Evolutionary conservation across 1,140 invertebrate species (phyloP), one percentile per base, ranked within the genome.

Genomic region (Coelopa frigida): DNA sequence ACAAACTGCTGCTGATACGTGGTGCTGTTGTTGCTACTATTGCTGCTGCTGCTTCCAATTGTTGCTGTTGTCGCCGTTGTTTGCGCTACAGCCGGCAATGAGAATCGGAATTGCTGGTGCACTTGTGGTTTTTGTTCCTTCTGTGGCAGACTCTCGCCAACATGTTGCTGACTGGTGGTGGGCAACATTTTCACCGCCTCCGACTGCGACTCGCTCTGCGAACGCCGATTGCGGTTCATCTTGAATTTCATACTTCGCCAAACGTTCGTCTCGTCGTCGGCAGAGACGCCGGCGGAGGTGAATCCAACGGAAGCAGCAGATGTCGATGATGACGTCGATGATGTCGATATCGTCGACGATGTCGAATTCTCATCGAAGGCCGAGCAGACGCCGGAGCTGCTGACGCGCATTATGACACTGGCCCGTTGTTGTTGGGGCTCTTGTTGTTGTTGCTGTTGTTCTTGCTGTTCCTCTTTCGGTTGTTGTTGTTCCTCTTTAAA

Each of bases 341-440:
- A 20, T 29, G 23, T 49, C 11, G 50, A 49, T 27, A 46, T 48
- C 22, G 23, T 56, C 36, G 55, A 58, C 20, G 57, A 56, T 39
- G 56, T 45, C 3, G 50, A 52, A 31, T 39, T 52, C 22, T 58
- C 56, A 29, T 60, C 57, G 15, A 54, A 45, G 3, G 58, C 29
- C 6, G 53, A 58, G 12, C 66, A 61, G 0, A 61, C 52, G 22
- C 85, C 85, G 56, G 85, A 82, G 43, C 82, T 81, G 57, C 85
- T 81, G 0, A 83, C 86, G 44, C 78, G 78, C 83, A 88, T 88
- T 50, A 90, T 90, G 44, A 91, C 87, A 17, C 82, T 82, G 3
- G 78, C 76, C 3, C 73, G 72, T 31, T 59, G 55, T 26, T 32
- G 56, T 40, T 48, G 37, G n/a, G 35, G 26, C 4, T 51, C 49